Evolutionary conservation across 2,797 vertebrate genomes (phyloP).

Genomic region (Megalops cyprinoides): DNA sequence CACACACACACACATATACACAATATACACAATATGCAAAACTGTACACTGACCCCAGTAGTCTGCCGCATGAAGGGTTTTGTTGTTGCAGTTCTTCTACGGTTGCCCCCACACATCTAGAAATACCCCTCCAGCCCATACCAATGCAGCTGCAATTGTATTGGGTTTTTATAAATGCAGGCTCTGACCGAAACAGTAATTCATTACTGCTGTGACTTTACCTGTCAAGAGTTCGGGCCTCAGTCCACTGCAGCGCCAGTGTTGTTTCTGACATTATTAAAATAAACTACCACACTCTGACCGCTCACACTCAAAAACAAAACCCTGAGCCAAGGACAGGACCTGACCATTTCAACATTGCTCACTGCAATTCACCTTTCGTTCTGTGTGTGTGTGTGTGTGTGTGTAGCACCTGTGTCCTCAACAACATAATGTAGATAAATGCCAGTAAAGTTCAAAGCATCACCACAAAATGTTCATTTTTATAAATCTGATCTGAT

Average conservation of each 20-base stretch:
- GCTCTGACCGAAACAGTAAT: neutral
- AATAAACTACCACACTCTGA: constrained; percentile 4
- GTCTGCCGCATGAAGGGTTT: neutral
- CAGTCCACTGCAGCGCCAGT: neutral
- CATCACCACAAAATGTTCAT: neutral
- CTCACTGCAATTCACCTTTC: neutral
- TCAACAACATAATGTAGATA: too few species aligned
- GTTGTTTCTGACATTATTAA: neutral
- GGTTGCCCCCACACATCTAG: neutral
- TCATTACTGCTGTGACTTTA: constrained; percentile 7
- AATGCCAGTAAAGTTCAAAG: neutral
- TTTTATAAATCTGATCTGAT: neutral
- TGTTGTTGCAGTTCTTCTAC: neutral
- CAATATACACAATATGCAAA: too few species aligned
- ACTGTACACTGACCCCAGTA: too few species aligned
- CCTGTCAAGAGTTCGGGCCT: neutral
- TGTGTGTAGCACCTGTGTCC: neutral
- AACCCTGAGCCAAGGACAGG: constrained; percentile 4
- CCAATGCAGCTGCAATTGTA: neutral
- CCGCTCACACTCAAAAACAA: neutral
- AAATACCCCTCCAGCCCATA: neutral
- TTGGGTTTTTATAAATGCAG: neutral
- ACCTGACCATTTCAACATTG: neutral
- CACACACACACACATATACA: too few species aligned
- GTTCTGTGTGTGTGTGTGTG: neutral